phyloP scores from a whole-genome alignment of 2,113 vertebrate genomes.

The Myanophis thanlyinensis region DNA sequence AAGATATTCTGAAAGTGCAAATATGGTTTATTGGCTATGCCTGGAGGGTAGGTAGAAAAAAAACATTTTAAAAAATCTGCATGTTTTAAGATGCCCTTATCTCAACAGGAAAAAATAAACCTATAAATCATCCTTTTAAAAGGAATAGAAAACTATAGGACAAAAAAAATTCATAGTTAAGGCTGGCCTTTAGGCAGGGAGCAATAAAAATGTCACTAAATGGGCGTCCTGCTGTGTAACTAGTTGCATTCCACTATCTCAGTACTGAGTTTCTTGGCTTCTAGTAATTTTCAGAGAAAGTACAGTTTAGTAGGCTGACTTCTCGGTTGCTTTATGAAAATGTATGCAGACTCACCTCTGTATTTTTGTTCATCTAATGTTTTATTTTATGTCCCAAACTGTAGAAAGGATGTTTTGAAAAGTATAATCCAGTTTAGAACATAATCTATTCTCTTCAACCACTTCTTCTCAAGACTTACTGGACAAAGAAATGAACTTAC shows the following conservation, averaged over 20 bases:
- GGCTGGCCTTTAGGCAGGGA: slow-evolving; percentile 34
- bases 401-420: neutral
- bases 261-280: slow-evolving; percentile 44
- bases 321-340: slow-evolving; percentile 35
- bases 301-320: slow-evolving; percentile 22
- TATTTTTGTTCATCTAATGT: neutral
- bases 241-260: slow-evolving; percentile 12
- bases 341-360: slow-evolving; percentile 7
- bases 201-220: slow-evolving; percentile 38
- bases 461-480: neutral
- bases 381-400: slow-evolving; percentile 1
- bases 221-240: slow-evolving; percentile 4
- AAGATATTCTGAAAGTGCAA: neutral
- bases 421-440: neutral
- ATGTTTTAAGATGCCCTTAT: slow-evolving; percentile 27
- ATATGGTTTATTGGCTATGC: neutral
- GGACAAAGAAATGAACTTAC: neutral
- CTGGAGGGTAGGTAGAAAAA: neutral
- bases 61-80: neutral
- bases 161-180: slow-evolving; percentile 44
- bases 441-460: neutral
- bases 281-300: slow-evolving; percentile 35
- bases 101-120: slow-evolving; percentile 24
- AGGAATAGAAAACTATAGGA: slow-evolving; percentile 15
- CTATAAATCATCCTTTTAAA: slow-evolving; percentile 46